Evolutionary conservation across 2,888 invertebrate species (phyloP).

Genomic region (Cheiracanthium punctorium): DNA sequence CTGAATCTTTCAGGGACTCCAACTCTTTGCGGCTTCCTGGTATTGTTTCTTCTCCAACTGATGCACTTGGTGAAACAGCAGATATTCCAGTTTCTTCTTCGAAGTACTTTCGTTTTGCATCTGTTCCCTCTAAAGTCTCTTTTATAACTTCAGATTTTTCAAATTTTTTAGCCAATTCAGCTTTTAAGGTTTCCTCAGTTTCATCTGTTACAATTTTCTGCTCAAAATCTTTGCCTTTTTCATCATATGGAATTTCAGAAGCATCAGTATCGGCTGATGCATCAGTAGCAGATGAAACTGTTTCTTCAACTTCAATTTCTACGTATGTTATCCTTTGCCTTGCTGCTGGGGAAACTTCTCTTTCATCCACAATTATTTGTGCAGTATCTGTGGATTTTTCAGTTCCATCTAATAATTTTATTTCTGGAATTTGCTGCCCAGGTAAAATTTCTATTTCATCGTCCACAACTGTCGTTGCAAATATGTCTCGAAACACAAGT

Average conservation of each 20-base stretch:
- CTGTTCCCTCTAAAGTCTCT: background rate
- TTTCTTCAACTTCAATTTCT: slow-evolving; percentile 61
- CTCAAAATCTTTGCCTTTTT: slow-evolving; percentile 30
- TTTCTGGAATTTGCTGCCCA: background rate
- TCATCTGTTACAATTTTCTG: background rate
- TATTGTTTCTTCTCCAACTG: background rate
- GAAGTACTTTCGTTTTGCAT: background rate
- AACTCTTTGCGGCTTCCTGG: background rate
- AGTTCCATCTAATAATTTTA: background rate
- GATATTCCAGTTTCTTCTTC: slow-evolving; percentile 13
- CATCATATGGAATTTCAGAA: slow-evolving; percentile 59
- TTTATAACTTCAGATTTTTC: background rate
- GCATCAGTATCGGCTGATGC: slow-evolving; percentile 57
- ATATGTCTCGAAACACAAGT: slow-evolving; percentile 54
- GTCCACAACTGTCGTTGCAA: slow-evolving; percentile 56
- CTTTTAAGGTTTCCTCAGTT: background rate
- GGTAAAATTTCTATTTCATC: slow-evolving; percentile 45
- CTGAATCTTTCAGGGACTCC: too few species aligned
- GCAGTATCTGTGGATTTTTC: slow-evolving; percentile 17
- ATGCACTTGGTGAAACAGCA: background rate
- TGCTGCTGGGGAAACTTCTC: background rate
- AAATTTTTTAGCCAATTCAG: background rate
- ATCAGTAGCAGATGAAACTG: slow-evolving; percentile 49
- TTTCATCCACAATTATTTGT: background rate
- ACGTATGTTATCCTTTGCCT: slow-evolving; percentile 50